Base-by-base conservation (phyloP, 2,797 vertebrate genomes). In the Chrysocyon brachyurus region DNA sequence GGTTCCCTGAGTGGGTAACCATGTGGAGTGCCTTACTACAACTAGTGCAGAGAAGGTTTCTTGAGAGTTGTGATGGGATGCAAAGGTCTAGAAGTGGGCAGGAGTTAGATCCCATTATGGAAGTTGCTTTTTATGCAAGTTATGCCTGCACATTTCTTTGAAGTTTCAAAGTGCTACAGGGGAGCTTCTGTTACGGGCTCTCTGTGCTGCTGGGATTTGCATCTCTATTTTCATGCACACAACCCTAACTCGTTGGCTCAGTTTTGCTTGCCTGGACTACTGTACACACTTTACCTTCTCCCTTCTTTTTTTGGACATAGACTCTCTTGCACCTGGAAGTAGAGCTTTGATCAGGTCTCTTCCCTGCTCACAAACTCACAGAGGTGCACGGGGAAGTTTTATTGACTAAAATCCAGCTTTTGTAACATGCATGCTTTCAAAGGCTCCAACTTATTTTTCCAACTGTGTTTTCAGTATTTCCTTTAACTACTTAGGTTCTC, bases 401-500 rank as follows among this genome's bases (percentile, higher is more conserved):
- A 66, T 22, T 59, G 19, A 46, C 75, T 87, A 64, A 88, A 89
- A 78, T 75, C 36, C 0, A 68, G 2, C 14, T 91, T 92, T 46
- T 40, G 77, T 86, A 93, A 73, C 33, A 57, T 78, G 49, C 26
- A 93, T 66, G 17, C 36, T 94, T 33, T 94, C 77, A 86, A 78
- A 57, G 73, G 14, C 12, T 72, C 12, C 12, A 85, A 63, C 15
- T 12, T 0, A 57, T 54, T 77, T 89, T 79, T 96, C 10, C 26
- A 90, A 46, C 1, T 52, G 21, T 52, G 40, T 68, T 96, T 78
- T 61, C 2, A 56, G 19, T 82, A 82, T 89, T 83, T 93, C 54
- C 21, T 91, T 83, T 66, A 86, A 22, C 33, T 63, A 31, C 7
- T 7, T 70, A 14, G 68, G 2, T 68, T 90, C 57, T 94, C 56